Evolutionary conservation across 2,797 vertebrate genomes (phyloP).

Genomic region (Dromococcyx pavoninus): DNA sequence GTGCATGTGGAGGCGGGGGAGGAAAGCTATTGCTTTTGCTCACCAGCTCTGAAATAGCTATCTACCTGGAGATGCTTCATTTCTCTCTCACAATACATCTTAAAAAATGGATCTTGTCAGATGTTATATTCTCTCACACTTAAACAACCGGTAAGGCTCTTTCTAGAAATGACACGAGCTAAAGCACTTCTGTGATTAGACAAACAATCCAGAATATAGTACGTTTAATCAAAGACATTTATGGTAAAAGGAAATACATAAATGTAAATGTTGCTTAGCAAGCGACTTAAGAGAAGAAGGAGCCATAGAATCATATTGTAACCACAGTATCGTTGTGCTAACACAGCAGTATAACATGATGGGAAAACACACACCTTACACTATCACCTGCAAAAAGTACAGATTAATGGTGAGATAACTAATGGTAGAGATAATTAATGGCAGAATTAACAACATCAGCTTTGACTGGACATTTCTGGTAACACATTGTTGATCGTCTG

Average conservation of each 20-base stretch:
- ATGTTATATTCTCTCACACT: neutral
- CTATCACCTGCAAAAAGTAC: neutral
- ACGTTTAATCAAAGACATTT: neutral
- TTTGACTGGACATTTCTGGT: neutral
- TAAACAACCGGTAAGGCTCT: neutral
- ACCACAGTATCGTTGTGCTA: accelerated
- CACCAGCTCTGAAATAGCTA: neutral
- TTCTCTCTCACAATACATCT: neutral
- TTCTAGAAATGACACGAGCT: neutral
- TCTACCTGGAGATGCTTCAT: neutral
- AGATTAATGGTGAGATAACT: neutral
- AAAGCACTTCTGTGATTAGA: neutral
- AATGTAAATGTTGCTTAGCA: neutral
- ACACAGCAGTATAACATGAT: accelerated
- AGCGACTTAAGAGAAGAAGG: accelerated
- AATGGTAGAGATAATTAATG: no score
- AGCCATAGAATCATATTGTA: neutral
- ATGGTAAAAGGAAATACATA: neutral
- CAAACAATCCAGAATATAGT: neutral
- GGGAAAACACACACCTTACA: neutral
- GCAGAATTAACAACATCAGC: neutral
- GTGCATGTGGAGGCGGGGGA: neutral
- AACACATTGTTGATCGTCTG: neutral
- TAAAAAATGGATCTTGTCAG: neutral
- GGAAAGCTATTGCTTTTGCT: neutral